Evolutionary conservation across 1,140 invertebrate genomes (phyloP).

Genomic region (Chlorops oryzae): DNA sequence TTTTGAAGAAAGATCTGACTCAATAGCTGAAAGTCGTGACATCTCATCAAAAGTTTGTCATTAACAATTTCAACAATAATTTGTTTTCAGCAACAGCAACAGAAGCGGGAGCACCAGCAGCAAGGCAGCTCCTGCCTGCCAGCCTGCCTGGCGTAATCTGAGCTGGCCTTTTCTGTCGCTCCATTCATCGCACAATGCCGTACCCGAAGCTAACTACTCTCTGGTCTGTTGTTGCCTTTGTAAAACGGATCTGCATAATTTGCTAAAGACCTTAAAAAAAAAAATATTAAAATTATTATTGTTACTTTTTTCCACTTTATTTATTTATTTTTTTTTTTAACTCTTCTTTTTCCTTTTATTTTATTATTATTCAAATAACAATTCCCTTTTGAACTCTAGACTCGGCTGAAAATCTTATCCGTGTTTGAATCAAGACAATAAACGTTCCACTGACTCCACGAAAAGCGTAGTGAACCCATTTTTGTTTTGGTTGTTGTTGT

Average conservation of each 20-base stretch:
- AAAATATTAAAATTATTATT: conserved; percentile 2
- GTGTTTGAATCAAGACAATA: conserved; percentile 5
- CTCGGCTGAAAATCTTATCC: conserved; percentile 2
- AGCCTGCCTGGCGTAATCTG: background rate
- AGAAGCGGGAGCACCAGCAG: background rate
- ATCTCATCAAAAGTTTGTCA: conserved; percentile 46
- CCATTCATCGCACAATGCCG: conserved; percentile 1
- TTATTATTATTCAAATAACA: conserved; percentile 4
- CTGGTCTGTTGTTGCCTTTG: background rate
- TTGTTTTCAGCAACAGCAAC: conserved; percentile 16
- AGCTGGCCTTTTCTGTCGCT: background rate
- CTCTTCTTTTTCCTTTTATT: too few species aligned
- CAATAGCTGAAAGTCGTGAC: conserved; percentile 35
- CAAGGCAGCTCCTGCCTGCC: background rate
- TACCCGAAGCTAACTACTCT: background rate
- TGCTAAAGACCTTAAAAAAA: too few species aligned
- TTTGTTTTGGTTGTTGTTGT: too few species aligned
- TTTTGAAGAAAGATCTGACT: conserved; percentile 9
- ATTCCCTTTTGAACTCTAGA: background rate
- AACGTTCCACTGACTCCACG: background rate
- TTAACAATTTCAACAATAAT: conserved; percentile 48
- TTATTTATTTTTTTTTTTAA: conserved; percentile 10
- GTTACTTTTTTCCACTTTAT: conserved; percentile 7
- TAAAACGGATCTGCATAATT: too few species aligned
- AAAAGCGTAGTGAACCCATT: too few species aligned